phyloP scores from a whole-genome alignment of 1,140 invertebrate genomes.

The Yoshiicerus persimilis region DNA sequence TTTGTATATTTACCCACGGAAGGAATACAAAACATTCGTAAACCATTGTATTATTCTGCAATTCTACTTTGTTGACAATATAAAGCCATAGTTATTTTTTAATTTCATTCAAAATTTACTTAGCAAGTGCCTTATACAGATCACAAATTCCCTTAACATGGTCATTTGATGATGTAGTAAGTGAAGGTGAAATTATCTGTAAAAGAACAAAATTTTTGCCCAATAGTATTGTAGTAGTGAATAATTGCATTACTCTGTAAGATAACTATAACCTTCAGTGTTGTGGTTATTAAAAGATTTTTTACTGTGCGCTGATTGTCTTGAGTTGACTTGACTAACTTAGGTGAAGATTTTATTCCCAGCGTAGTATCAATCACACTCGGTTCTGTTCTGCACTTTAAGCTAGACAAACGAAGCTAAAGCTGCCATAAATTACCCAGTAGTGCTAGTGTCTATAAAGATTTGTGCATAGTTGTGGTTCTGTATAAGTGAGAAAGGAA shows the following conservation, averaged over 20 bases:
- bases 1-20: no score
- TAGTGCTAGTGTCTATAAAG: neutral
- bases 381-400: neutral
- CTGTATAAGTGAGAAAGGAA: neutral
- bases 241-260: neutral
- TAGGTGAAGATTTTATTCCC: neutral
- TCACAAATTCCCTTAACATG: no score
- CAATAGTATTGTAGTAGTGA: neutral
- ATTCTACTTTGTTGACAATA: no score
- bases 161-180: no score
- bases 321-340: neutral
- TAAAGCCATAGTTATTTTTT: no score
- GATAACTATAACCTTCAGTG: neutral
- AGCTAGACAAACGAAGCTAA: neutral
- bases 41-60: no score
- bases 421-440: neutral
- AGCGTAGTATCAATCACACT: neutral
- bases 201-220: no score
- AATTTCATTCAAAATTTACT: no score
- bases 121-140: no score
- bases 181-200: constrained; percentile 1
- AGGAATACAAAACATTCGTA: no score
- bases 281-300: neutral
- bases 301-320: neutral
- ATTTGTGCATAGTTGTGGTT: neutral